phyloP scores from a whole-genome alignment of 2,113 vertebrate genomes.

The Salvelinus sp. region DNA sequence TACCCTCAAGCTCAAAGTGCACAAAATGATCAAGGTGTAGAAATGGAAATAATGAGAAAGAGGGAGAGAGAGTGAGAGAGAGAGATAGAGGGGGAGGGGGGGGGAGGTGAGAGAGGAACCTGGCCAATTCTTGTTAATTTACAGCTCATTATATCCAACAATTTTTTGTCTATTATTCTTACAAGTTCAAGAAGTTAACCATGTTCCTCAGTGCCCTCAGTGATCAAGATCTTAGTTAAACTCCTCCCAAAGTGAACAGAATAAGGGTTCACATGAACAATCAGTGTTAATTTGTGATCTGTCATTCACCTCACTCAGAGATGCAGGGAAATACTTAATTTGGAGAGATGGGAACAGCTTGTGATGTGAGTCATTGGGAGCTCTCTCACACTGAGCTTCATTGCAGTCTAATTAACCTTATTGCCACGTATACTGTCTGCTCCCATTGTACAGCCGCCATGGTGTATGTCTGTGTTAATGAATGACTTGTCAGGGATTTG shows the following conservation, averaged over 20 bases:
- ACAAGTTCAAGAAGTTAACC: background rate
- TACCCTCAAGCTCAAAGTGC: conserved; percentile 13
- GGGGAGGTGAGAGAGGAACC: too few relatives aligned
- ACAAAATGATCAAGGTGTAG: conserved; percentile 8
- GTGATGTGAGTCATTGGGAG: conserved; percentile 33
- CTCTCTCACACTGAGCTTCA: conserved; percentile 33
- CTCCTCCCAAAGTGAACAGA: background rate
- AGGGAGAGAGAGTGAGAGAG: too few relatives aligned
- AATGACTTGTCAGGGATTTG: conserved; percentile 32
- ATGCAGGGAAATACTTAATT: conserved; percentile 14
- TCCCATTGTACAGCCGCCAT: conserved; percentile 11
- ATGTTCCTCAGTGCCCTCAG: conserved; percentile 13
- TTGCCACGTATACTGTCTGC: conserved; percentile 25
- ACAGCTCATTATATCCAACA: too few relatives aligned
- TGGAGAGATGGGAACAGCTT: conserved; percentile 35
- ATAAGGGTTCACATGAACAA: conserved; percentile 13
- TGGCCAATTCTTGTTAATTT: too few relatives aligned
- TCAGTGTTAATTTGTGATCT: conserved; percentile 42
- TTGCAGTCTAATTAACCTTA: conserved; percentile 37
- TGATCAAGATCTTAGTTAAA: too few relatives aligned
- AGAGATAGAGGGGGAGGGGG: too few relatives aligned
- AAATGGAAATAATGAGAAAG: background rate
- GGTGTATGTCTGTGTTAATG: conserved; percentile 21
- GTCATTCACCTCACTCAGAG: conserved; percentile 28
- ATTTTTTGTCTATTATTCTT: too few relatives aligned